Conservation (phyloP, 2,113 vertebrate genomes). For the Ophiodon elongatus region DNA sequence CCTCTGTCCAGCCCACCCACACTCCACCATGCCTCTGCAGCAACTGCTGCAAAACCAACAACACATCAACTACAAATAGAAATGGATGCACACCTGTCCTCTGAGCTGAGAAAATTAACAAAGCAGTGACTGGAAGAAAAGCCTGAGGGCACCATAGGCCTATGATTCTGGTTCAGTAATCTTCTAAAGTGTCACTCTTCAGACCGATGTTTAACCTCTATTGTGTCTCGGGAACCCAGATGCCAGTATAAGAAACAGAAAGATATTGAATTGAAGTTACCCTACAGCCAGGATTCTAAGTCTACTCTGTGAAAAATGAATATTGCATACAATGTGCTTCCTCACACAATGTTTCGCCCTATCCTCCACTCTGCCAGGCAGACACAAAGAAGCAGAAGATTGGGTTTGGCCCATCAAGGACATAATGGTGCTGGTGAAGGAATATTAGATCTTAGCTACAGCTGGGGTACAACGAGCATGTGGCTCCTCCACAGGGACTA, state of each 20-base stretch:
- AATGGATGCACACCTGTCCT: slow-evolving; percentile 21
- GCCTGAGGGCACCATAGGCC: not conserved
- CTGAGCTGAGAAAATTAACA: slow-evolving; percentile 46
- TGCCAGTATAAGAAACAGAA: slow-evolving; percentile 1
- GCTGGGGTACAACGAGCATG: slow-evolving; percentile 77
- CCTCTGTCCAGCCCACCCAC: slow-evolving; percentile 36
- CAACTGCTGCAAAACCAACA: slow-evolving; percentile 46
- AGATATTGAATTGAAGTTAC: slow-evolving; percentile 18
- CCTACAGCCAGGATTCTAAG: slow-evolving; percentile 13
- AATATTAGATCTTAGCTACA: slow-evolving; percentile 83
- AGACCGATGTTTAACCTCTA: slow-evolving; percentile 40
- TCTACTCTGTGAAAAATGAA: slow-evolving; percentile 38
- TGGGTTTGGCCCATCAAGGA: slow-evolving; percentile 79
- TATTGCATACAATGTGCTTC: slow-evolving; percentile 41
- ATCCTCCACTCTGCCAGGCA: slow-evolving; percentile 56
- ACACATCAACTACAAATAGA: slow-evolving; percentile 55
- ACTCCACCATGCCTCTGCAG: slow-evolving; percentile 15
- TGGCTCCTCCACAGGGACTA: slow-evolving; percentile 75
- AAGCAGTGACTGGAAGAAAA: slow-evolving; percentile 22
- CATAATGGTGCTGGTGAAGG: slow-evolving; percentile 73
- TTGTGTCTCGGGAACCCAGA: slow-evolving; percentile 21
- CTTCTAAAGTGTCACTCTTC: slow-evolving; percentile 41
- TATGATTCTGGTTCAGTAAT: slow-evolving; percentile 19
- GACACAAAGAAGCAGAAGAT: slow-evolving; percentile 77
- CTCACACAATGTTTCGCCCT: slow-evolving; percentile 39